Percentiles rank a stretch among this genome's conserved stretches.
These are phyloP conservation scores for Protonibea diacanthus DNA, from an alignment of 2,797 vertebrate species.

Conservation along the genomic window DNA sequence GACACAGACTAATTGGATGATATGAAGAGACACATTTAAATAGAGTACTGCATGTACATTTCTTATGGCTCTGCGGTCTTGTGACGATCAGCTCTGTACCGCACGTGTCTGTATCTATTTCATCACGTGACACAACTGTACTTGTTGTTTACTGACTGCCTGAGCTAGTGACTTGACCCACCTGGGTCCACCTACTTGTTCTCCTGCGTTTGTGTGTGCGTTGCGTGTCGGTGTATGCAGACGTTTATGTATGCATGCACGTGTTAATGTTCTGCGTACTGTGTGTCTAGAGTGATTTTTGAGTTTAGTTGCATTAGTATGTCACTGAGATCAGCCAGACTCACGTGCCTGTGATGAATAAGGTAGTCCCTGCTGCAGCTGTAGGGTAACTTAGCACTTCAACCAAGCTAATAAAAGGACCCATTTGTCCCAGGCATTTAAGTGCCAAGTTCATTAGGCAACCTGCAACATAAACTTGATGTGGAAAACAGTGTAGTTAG, in stretches of 20 bases:
- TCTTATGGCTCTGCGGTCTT: no score
- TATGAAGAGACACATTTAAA: constrained; percentile 3
- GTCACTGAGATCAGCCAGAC: constrained; percentile 37
- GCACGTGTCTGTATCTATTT: constrained; percentile 42
- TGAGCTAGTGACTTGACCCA: constrained; percentile 70
- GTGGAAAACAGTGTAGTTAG: no score
- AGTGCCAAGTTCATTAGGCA: neutral
- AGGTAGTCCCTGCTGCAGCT: neutral
- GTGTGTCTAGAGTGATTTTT: constrained; percentile 2
- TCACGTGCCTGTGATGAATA: constrained; percentile 52
- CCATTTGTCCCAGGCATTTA: neutral
- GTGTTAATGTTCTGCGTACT: constrained; percentile 27
- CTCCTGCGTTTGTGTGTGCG: constrained; percentile 14
- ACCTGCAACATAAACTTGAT: neutral
- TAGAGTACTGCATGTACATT: neutral
- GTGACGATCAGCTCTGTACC: constrained; percentile 3
- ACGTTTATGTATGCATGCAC: constrained; percentile 24
- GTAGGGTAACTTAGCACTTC: constrained; percentile 9
- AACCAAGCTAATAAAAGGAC: neutral
- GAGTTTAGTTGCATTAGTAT: constrained; percentile 50
- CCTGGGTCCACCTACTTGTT: constrained; percentile 42
- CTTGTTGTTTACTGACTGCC: constrained; percentile 61
- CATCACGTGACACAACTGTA: constrained; percentile 51
- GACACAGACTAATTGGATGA: neutral
- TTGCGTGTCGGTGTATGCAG: constrained; percentile 31